A percentile compares a stretch with the other conserved stretches of the same genome.
These are phyloP conservation scores for Tetragonisca angustula DNA, from an alignment of 2,888 invertebrate species.

Conservation along the genomic window DNA sequence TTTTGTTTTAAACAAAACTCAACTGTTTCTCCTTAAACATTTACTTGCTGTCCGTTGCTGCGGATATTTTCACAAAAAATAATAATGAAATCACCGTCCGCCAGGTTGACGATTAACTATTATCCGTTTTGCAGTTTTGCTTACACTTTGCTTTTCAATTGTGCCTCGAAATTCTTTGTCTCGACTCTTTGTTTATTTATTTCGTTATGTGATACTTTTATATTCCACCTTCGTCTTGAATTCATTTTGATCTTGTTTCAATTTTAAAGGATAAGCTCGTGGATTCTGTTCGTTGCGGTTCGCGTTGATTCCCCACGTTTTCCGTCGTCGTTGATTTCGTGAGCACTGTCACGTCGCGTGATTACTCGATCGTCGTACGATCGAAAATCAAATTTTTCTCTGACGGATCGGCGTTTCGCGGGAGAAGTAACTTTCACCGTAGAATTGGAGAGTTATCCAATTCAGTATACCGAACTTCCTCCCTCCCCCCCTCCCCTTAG, in stretches of 20 bases:
- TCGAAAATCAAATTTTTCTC: neutral
- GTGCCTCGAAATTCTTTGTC: neutral
- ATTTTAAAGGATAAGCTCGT: neutral
- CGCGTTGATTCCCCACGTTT: too few relatives aligned
- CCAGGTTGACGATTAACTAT: constrained; percentile 77
- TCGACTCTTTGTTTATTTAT: neutral
- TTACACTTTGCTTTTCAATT: constrained; percentile 18
- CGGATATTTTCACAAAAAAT: constrained; percentile 89
- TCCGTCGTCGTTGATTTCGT: neutral
- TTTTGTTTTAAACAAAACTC: constrained; percentile 86
- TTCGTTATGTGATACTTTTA: neutral
- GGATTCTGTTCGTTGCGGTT: neutral
- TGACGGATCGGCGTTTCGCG: neutral
- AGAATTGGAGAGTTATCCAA: too few relatives aligned
- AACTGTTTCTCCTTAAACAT: constrained; percentile 88
- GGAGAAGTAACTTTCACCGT: too few relatives aligned
- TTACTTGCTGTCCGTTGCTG: constrained; percentile 87
- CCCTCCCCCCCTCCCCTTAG: too few relatives aligned
- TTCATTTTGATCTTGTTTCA: neutral
- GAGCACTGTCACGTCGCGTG: neutral
- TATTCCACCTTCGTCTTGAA: neutral
- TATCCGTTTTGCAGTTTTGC: constrained; percentile 35
- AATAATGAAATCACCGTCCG: constrained; percentile 78
- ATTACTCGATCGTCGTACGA: neutral
- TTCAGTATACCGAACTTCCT: too few relatives aligned